Evolutionary conservation across 2,797 vertebrate species (phyloP).

Genomic region (Sebastes wilsoni): DNA sequence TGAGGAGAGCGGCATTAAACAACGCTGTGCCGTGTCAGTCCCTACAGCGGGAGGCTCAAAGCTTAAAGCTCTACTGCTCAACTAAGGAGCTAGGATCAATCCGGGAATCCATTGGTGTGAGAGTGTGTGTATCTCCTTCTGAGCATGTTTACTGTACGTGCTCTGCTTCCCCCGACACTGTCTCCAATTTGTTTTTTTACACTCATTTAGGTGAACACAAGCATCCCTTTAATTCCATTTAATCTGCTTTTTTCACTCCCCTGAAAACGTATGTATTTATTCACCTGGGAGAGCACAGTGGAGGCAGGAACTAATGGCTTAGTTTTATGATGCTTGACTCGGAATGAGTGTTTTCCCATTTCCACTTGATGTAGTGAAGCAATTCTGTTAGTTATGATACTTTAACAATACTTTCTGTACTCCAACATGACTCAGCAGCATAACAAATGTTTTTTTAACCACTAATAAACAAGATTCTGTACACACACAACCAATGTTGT

Average conservation of each 20-base stretch:
- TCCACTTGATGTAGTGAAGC: background rate
- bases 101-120: conserved; percentile 6
- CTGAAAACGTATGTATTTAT: conserved; percentile 23
- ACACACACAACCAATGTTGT: background rate
- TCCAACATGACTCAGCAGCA: background rate
- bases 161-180: background rate
- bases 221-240: conserved; percentile 42
- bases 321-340: conserved; percentile 36
- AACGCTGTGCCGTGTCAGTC: conserved; percentile 5
- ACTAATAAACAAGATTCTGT: background rate
- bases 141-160: background rate
- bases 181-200: background rate
- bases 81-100: conserved; percentile 21
- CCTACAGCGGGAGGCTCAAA: conserved; percentile 37
- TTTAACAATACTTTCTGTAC: background rate
- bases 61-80: conserved; percentile 44
- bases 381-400: conserved; percentile 8
- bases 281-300: conserved; percentile 23
- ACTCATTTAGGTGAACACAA: conserved; percentile 45
- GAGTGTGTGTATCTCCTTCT: background rate
- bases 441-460: background rate
- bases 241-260: conserved; percentile 46
- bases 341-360: conserved; percentile 22
- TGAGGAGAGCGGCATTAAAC: conserved; percentile 19
- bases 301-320: conserved; percentile 34